phyloP scores from a whole-genome alignment of 2,888 invertebrate genomes.

The Tricholauxania praeusta region DNA sequence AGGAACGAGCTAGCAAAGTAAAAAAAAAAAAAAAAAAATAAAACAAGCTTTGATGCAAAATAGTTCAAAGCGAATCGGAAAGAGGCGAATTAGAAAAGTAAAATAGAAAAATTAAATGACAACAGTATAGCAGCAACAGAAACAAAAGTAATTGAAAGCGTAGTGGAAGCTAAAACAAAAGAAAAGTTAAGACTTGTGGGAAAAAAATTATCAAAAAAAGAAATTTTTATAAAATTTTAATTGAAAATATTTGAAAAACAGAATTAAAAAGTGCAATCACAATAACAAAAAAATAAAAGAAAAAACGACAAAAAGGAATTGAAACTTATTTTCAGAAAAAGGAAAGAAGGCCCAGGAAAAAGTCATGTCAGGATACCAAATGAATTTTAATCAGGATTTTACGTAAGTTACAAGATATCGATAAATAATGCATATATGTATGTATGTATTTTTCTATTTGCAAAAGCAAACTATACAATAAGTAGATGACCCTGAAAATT shows the following conservation, averaged over 20 bases:
- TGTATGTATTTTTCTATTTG: neutral
- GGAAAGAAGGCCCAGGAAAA: slow-evolving; percentile 24
- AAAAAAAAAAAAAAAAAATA: neutral
- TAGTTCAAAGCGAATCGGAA: slow-evolving; percentile 10
- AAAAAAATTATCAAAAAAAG: neutral
- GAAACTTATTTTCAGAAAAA: slow-evolving; percentile 15
- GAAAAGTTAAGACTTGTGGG: slow-evolving; percentile 10
- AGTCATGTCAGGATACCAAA: slow-evolving; percentile 48
- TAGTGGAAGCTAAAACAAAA: slow-evolving; percentile 28
- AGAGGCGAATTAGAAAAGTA: neutral
- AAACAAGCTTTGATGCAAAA: neutral
- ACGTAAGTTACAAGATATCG: slow-evolving; percentile 50
- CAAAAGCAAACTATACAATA: neutral
- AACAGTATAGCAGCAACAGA: slow-evolving; percentile 26
- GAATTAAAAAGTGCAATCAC: slow-evolving; percentile 1
- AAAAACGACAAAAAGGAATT: slow-evolving; percentile 16
- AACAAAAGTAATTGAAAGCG: slow-evolving; percentile 33
- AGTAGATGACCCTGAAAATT: slow-evolving; percentile 11
- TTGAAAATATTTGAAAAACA: slow-evolving; percentile 9
- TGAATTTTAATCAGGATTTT: slow-evolving; percentile 58
- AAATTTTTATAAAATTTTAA: slow-evolving; percentile 9
- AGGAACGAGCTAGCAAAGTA: neutral
- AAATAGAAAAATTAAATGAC: neutral
- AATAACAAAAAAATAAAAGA: slow-evolving; percentile 20
- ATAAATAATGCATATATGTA: neutral